Conservation (phyloP, 2,797 vertebrate genomes). For the Poeciliopsis presidionis region DNA sequence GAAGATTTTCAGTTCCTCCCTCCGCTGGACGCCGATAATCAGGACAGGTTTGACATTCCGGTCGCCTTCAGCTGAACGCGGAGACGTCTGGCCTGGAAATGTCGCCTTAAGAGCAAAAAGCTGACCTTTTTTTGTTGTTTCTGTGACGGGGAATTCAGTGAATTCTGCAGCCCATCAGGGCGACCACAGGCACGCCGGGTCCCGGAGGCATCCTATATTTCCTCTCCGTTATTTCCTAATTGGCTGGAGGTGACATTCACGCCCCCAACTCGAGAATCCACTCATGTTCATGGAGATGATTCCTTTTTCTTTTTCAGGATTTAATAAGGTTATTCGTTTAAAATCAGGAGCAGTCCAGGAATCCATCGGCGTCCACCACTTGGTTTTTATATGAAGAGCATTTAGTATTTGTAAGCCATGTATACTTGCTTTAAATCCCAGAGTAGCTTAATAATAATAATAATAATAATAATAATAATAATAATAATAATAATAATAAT, state of each 20-base stretch:
- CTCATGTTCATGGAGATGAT: conserved; percentile 4
- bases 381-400: conserved; percentile 45
- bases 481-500: too few species aligned
- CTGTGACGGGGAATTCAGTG: conserved; percentile 21
- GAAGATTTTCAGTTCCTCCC: conserved; percentile 13
- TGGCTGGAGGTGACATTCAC: conserved; percentile 14
- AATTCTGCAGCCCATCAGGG: conserved; percentile 31
- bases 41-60: conserved; percentile 30
- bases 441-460: conserved; percentile 54
- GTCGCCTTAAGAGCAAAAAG: conserved; percentile 35
- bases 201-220: conserved; percentile 34
- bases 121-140: conserved; percentile 14
- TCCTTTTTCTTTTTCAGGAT: conserved; percentile 20
- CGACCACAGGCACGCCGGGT: conserved; percentile 48
- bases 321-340: conserved; percentile 7
- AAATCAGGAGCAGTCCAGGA: conserved; percentile 6
- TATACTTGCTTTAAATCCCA: conserved; percentile 60
- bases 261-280: neutral
- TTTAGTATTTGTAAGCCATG: conserved; percentile 69
- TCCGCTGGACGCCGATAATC: conserved; percentile 20
- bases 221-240: conserved; percentile 43
- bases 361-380: conserved; percentile 46
- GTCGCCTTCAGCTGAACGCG: conserved; percentile 4
- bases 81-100: conserved; percentile 19
- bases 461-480: too few species aligned